Evolutionary conservation across 1,140 invertebrate genomes (phyloP).

Genomic region (Dolichoris vasculosae): DNA sequence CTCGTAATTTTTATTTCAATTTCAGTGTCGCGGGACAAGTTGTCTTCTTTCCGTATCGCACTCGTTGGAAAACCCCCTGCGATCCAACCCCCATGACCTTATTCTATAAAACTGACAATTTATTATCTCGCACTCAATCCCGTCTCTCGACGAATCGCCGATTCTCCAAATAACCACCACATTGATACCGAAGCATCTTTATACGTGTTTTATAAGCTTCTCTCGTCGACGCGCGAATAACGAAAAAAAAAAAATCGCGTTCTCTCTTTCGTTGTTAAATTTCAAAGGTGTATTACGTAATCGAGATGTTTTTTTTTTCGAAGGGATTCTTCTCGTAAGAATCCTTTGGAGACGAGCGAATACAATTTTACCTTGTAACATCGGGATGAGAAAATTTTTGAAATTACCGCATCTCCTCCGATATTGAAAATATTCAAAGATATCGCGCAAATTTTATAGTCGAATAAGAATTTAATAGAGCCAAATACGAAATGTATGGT

Average conservation of each 20-base stretch:
- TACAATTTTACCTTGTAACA: not conserved
- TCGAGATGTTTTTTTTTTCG: not conserved
- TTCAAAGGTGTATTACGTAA: not conserved
- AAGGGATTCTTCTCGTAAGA: not conserved
- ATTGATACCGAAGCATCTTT: not conserved
- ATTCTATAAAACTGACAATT: not conserved
- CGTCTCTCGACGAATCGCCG: not conserved
- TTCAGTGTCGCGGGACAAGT: slow-evolving; percentile 2
- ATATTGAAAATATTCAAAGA: not conserved
- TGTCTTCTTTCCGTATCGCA: not conserved
- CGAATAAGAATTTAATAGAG: not conserved
- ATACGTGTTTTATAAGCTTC: not conserved
- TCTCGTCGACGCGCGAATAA: no score
- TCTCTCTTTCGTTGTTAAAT: not conserved
- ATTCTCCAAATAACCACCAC: not conserved
- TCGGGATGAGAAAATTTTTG: not conserved
- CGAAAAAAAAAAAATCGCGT: no score
- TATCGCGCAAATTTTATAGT: not conserved
- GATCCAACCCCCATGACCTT: not conserved
- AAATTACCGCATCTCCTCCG: not conserved
- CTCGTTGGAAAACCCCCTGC: no score
- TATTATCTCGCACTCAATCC: not conserved
- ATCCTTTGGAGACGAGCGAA: not conserved
- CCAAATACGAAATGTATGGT: not conserved
- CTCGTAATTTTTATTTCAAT: slow-evolving; percentile 49